Evolutionary conservation across 2,113 vertebrate genomes (phyloP).

Genomic region (Takifugu bimaculatus): DNA sequence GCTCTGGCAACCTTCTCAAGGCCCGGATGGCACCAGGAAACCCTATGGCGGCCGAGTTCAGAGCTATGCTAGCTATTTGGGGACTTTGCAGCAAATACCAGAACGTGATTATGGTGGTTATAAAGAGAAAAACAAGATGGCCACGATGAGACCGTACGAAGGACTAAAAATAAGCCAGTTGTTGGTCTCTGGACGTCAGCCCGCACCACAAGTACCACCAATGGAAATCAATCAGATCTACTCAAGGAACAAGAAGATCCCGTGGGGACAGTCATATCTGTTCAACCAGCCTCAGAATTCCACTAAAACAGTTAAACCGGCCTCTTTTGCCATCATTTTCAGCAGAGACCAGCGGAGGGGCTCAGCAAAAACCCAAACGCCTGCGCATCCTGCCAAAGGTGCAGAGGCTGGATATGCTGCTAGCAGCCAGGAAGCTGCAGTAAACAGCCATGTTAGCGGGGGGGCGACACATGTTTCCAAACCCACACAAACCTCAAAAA

Average conservation of each 20-base stretch:
- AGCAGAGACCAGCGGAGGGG: not conserved
- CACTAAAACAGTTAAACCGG: not conserved
- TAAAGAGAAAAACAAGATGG: constrained; percentile 20
- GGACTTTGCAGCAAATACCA: not conserved
- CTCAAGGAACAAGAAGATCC: not conserved
- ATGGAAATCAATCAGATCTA: not conserved
- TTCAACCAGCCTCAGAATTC: constrained; percentile 20
- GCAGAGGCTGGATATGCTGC: not conserved
- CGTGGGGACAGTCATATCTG: constrained; percentile 18
- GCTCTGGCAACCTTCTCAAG: no score
- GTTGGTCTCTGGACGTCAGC: constrained; percentile 3
- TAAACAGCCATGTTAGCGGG: not conserved
- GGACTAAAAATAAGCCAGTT: constrained; percentile 11
- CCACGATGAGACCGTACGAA: not conserved
- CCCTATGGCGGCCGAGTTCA: not conserved
- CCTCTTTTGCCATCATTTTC: not conserved
- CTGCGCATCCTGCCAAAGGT: not conserved
- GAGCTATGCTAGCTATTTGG: not conserved
- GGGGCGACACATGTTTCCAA: not conserved
- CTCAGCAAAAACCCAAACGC: not conserved
- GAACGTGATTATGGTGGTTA: constrained; percentile 1
- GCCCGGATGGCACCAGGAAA: not conserved
- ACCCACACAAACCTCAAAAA: constrained; percentile 7
- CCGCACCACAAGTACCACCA: not conserved
- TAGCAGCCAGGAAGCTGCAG: not conserved